These are phyloP conservation scores for Heteropelma amictum DNA, from an alignment of 2,888 invertebrate genomes.

Conservation along the genomic window DNA sequence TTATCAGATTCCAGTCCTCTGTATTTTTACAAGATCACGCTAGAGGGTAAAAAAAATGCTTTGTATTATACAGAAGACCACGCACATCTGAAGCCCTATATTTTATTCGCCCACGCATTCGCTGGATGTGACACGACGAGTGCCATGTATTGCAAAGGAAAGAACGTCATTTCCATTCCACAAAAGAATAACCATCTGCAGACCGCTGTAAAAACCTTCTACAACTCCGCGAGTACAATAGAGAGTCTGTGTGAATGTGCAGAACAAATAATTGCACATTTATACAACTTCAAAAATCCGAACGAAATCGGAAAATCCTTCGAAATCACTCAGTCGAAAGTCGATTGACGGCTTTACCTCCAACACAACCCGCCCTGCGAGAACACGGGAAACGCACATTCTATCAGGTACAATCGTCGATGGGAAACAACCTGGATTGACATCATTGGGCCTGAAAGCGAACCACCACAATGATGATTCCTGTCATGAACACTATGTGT, in stretches of 20 bases:
- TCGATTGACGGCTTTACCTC: constrained; percentile 35
- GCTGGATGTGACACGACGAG: constrained; percentile 47
- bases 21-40: neutral
- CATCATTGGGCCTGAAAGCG: constrained; percentile 56
- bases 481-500: constrained; percentile 39
- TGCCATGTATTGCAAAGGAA: constrained; percentile 41
- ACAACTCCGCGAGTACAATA: constrained; percentile 20
- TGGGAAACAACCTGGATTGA: constrained; percentile 53
- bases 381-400: constrained; percentile 46
- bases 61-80: constrained; percentile 34
- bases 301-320: neutral
- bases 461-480: constrained; percentile 39
- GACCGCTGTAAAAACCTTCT: constrained; percentile 15
- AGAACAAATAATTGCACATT: constrained; percentile 15
- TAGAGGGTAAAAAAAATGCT: constrained; percentile 3
- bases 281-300: constrained; percentile 17
- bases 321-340: constrained; percentile 7
- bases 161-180: constrained; percentile 23
- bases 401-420: constrained; percentile 59
- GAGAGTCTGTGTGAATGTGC: constrained; percentile 25
- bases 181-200: constrained; percentile 17
- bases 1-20: constrained; percentile 1
- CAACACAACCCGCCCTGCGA: constrained; percentile 25
- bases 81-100: constrained; percentile 17
- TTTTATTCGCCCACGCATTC: constrained; percentile 43